Base-by-base conservation (phyloP, 2,888 invertebrate genomes). In the Pilophorus perplexus region DNA sequence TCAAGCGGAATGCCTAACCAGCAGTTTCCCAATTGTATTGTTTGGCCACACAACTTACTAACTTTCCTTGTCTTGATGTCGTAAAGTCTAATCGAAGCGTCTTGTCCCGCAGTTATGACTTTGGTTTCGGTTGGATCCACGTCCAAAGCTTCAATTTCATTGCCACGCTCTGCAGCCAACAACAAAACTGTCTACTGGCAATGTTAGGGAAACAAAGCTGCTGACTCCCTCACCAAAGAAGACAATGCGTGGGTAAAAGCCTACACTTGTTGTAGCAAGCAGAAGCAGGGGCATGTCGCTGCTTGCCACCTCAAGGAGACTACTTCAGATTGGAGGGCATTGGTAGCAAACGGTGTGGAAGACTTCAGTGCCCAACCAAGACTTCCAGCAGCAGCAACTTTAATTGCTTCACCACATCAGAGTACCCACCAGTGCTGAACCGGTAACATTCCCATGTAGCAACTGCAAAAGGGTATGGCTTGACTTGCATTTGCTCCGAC, bases 51-150 rank as follows among this genome's bases (percentile, higher is more conserved):
- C 14, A 22, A 55, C 55, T 54, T 38, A 55, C 55, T 55, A 37
- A 62, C 60, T 62, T 62, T 62, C 46, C 46, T 44, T 12, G 60
- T 62, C 46, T 46, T 46, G 6, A 62, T 12, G 28, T 62, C 46
- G 28, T 62, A 62, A 22, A 62, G 46, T 14, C 60, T 23, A 14
- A 62, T 62, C n/a, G 60, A 46, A 6, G 60, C 60, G 14, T 62
- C 60, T 20, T 46, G 44, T 18, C 60, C 60, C 4, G 60, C 60
- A 28, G 60, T 62, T 5, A 62, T 33, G 46, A 46, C 44, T 44
- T 46, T 62, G n/a, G 46, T 44, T 27, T 62, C 46, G 14, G 44
- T 62, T n/a, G 28, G 28, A 33, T 44, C 60, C 5, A 62, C 33
- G 22, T 62, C 60, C 1, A 62, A 28, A n/a, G 60, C 22, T 33